Conservation (phyloP, 2,797 vertebrate species). For the Anguilla obscura region DNA sequence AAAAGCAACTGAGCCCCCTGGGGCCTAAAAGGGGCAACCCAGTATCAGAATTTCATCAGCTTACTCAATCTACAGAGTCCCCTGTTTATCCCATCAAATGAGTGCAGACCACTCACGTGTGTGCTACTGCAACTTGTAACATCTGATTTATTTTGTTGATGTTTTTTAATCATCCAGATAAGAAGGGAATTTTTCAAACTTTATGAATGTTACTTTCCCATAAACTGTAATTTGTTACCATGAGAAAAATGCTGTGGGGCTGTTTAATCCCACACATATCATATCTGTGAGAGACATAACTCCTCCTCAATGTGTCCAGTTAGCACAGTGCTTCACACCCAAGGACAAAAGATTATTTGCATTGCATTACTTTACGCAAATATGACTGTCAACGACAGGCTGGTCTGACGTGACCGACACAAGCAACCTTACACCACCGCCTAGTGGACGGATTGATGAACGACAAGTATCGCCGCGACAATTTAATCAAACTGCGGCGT, state of each 20-base stretch:
- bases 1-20: neutral
- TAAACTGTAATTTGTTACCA: neutral
- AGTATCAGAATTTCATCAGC: neutral
- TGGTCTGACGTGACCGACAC: neutral
- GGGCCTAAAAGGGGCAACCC: neutral
- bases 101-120: neutral
- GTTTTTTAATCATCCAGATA: neutral
- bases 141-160: neutral
- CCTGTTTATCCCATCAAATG: neutral
- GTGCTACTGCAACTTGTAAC: neutral
- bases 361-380: neutral
- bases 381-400: neutral
- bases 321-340: neutral
- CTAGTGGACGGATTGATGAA: constrained; percentile 4
- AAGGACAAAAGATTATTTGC: neutral
- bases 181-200: neutral
- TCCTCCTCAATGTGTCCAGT: neutral
- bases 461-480: neutral
- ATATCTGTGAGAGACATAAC: neutral
- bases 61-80: neutral
- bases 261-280: neutral
- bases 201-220: too few relatives aligned
- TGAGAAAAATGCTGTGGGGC: neutral
- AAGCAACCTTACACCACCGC: neutral
- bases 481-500: neutral